Conservation (phyloP, 2,888 invertebrate species). For the Nipponacmea schrenckii region DNA sequence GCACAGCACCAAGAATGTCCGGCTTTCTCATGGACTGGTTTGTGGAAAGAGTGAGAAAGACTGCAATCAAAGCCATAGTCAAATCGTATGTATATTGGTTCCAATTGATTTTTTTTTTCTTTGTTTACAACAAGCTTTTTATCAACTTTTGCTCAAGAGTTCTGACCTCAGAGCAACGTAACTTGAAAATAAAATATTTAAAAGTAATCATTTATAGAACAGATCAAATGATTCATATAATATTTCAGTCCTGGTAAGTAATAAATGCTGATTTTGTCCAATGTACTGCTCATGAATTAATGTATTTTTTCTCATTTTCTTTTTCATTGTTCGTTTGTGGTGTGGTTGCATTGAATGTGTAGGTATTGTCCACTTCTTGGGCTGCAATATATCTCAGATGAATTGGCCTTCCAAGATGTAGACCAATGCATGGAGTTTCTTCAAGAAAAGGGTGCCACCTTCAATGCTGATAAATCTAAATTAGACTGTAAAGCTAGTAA, state of each 20-base stretch:
- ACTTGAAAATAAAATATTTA: too few species aligned
- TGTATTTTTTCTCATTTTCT: slow-evolving; percentile 27
- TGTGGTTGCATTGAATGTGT: slow-evolving; percentile 62
- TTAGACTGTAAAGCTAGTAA: slow-evolving; percentile 85
- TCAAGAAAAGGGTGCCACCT: slow-evolving; percentile 79
- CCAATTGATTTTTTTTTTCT: slow-evolving; percentile 12
- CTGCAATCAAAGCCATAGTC: slow-evolving; percentile 89
- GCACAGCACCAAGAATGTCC: slow-evolving; percentile 91
- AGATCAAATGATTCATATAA: too few species aligned
- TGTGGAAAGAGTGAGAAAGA: slow-evolving; percentile 91
- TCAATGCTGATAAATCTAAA: slow-evolving; percentile 70
- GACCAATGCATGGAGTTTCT: slow-evolving; percentile 90
- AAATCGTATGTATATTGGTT: slow-evolving; percentile 88
- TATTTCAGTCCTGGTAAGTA: too few species aligned
- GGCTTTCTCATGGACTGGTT: slow-evolving; percentile 98
- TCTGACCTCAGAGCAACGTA: slow-evolving; percentile 19
- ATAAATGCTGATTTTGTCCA: too few species aligned
- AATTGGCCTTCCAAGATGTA: slow-evolving; percentile 87
- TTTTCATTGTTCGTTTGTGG: slow-evolving; percentile 39
- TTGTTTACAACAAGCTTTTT: too few species aligned
- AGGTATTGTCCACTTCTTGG: slow-evolving; percentile 94
- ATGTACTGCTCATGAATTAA: too few species aligned
- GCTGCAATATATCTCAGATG: slow-evolving; percentile 85
- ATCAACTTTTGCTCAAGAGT: slow-evolving; percentile 3
- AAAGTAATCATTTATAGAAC: too few species aligned